Evolutionary conservation across 2,113 vertebrate species (phyloP), one percentile per base, ranked within the genome.

Genomic region (Stomatorhinus ivindoensis): DNA sequence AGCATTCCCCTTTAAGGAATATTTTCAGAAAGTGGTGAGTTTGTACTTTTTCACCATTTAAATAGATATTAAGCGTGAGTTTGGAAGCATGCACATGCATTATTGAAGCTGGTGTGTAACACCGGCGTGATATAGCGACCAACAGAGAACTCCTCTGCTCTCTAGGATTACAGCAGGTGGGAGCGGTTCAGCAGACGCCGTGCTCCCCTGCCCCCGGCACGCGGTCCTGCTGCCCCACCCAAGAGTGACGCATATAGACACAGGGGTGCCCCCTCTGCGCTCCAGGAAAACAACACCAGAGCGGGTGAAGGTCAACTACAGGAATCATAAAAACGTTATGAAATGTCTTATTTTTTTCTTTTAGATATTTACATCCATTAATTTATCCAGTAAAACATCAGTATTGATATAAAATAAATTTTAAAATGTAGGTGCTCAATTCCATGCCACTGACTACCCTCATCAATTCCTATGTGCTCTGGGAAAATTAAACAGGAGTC

Each of bases 161-260:
- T 76, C 7, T 47, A 92, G 92, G 90, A 92, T 90, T 92, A 92
- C 80, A 90, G 89, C 73, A 89, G 88, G 69, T 92, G 90, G 92
- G 89, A 90, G 82, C 80, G 90, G 48, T 85, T n/a, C 27, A 39
- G 50, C 15, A 88, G 31, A 69, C 84, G 13, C 13, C 39, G 51
- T n/a, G 69, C 82, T 47, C 24, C 51, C 21, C 88, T 88, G 21
- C 80, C 39, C 19, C 46, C 61, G 46, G 19, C 47, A 39, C 47
- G 42, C 5, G 51, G 82, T 58, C 1, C 27, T n/a, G 31, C 21
- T 39, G 8, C 21, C 69, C 48, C 13, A 15, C 46, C 35, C 3
- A 48, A 53, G 13, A 3, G 8, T 19, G 24, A 21, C 10, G n/a
- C 87, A n/a, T 27, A 46, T n/a, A 9, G 89, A 55, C 11, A 3